Percentiles rank a stretch among this genome's conserved stretches.
phyloP scores from a whole-genome alignment of 2,797 vertebrate species.

The Lagorchestes hirsutus region DNA sequence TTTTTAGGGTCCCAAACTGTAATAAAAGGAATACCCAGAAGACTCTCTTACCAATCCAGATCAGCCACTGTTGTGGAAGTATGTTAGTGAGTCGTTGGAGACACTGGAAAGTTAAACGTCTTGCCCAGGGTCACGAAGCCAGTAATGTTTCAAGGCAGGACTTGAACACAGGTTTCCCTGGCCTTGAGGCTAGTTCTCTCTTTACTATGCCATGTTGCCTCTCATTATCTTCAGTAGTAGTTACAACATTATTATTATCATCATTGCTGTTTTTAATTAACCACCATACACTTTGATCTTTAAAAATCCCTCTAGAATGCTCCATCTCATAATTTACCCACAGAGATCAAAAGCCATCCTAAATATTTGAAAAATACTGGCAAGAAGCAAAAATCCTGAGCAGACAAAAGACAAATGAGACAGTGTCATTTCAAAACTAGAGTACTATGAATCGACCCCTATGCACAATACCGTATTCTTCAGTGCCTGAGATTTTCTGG shows the following conservation, averaged over 20 bases:
- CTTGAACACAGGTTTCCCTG: not conserved
- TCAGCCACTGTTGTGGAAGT: not conserved
- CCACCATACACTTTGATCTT: not conserved
- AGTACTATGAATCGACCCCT: not conserved
- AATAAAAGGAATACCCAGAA: not conserved
- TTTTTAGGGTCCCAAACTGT: not conserved
- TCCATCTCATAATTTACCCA: conserved; percentile 1
- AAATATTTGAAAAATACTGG: not conserved
- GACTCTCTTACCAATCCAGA: not conserved
- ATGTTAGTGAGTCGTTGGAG: not conserved
- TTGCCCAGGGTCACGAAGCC: not conserved
- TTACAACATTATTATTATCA: not conserved
- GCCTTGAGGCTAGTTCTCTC: not conserved
- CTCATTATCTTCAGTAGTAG: not conserved
- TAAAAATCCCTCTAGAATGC: not conserved
- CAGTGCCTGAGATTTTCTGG: too few relatives aligned
- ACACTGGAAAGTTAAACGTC: not conserved
- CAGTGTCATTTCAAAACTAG: not conserved
- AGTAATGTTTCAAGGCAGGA: not conserved
- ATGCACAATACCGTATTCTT: not conserved
- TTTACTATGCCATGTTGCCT: not conserved
- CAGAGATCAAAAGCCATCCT: not conserved
- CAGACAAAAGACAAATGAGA: not conserved
- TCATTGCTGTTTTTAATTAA: not conserved
- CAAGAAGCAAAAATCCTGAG: not conserved